phyloP scores from a whole-genome alignment of 2,888 invertebrate species.

The Mallateleia sp. region DNA sequence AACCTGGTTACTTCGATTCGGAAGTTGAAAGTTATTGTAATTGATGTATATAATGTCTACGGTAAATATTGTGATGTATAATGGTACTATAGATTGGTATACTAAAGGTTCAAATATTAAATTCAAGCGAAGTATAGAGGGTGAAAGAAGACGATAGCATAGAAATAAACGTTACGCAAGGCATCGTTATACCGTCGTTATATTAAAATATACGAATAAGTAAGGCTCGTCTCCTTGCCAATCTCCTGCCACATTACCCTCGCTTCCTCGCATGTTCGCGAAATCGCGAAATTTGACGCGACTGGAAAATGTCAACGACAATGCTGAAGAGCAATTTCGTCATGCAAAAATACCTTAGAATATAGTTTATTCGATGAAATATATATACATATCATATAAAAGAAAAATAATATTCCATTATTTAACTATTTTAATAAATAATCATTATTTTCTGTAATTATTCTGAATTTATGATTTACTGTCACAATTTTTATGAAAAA shows the following conservation, averaged over 20 bases:
- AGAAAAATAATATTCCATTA: too few relatives aligned
- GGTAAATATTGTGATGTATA: conserved; percentile 50
- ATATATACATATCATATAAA: too few relatives aligned
- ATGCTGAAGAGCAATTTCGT: conserved; percentile 26
- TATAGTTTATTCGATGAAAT: neutral
- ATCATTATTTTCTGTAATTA: too few relatives aligned
- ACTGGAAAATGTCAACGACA: conserved; percentile 58
- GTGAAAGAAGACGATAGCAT: conserved; percentile 75
- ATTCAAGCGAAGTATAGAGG: conserved; percentile 66
- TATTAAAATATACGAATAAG: conserved; percentile 88
- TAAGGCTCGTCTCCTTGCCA: conserved; percentile 83
- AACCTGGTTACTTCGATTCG: conserved; percentile 8
- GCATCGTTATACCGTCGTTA: conserved; percentile 86
- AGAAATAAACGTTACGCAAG: conserved; percentile 84
- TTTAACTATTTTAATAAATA: too few relatives aligned
- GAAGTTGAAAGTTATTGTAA: conserved; percentile 39
- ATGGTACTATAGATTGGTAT: conserved; percentile 54
- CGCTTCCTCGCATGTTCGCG: conserved; percentile 60
- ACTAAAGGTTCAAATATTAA: conserved; percentile 79
- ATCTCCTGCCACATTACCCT: conserved; percentile 72
- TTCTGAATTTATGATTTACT: too few relatives aligned
- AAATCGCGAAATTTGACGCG: conserved; percentile 71
- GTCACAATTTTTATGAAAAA: too few relatives aligned
- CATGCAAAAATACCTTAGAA: neutral
- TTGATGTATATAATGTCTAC: conserved; percentile 27